These are phyloP conservation scores for Chrysaora quinquecirrha DNA, from an alignment of 30 jellyfish, hydroid and myxozoan genomes.

Conservation along the genomic window DNA sequence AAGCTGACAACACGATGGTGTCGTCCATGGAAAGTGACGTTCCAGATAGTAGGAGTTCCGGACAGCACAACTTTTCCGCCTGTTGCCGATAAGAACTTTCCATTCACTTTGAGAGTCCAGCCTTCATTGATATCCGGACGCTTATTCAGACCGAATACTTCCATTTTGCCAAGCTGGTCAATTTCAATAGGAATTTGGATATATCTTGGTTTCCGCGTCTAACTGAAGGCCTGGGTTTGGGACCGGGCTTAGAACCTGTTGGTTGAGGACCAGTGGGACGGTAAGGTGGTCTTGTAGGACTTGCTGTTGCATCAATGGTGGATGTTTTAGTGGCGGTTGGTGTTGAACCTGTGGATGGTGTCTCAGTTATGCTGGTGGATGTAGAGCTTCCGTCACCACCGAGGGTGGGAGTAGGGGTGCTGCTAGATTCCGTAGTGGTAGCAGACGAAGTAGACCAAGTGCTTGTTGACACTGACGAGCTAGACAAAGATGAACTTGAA, in stretches of 20 bases:
- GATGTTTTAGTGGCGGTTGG: constrained; percentile 9
- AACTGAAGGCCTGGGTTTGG: too few species aligned
- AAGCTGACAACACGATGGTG: constrained; percentile 54
- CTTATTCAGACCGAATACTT: constrained; percentile 19
- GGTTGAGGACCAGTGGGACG: too few species aligned
- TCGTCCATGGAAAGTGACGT: constrained; percentile 54
- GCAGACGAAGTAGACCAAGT: too few species aligned
- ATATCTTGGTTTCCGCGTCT: not conserved
- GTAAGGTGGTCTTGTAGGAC: not conserved
- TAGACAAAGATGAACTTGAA: too few species aligned
- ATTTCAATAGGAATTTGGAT: constrained; percentile 46
- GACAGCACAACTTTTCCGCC: constrained; percentile 38
- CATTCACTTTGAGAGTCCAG: constrained; percentile 62
- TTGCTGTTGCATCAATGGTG: not conserved
- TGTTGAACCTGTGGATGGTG: too few species aligned
- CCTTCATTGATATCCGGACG: constrained; percentile 29
- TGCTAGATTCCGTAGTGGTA: too few species aligned
- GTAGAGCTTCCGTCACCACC: too few species aligned
- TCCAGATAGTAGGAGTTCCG: constrained; percentile 31
- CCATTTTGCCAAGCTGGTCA: constrained; percentile 39
- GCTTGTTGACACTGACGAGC: too few species aligned
- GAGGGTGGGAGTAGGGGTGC: too few species aligned
- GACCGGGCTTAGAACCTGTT: not conserved
- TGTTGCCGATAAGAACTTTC: constrained; percentile 39
- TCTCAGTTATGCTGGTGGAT: constrained; percentile 4